A percentile compares a stretch with the other conserved stretches of the same genome.
Evolutionary conservation across 2,797 vertebrate species (phyloP).

Genomic region (Diceros bicornis): DNA sequence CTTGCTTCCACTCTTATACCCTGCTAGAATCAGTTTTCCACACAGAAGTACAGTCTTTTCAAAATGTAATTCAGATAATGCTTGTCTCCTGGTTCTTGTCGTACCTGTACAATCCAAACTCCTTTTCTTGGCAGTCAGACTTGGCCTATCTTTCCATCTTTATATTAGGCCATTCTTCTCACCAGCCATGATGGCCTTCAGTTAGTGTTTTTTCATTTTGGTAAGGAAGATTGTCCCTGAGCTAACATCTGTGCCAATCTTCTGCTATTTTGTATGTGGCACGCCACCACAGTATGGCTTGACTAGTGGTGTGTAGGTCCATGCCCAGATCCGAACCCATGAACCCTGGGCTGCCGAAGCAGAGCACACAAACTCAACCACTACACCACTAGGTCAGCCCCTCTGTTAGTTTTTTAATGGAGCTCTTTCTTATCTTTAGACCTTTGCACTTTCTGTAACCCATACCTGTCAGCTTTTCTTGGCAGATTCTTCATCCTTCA

Average conservation of each 20-base stretch:
- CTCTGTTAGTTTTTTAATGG: background rate
- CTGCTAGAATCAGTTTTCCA: background rate
- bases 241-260: too few species aligned
- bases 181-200: background rate
- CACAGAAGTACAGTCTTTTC: background rate
- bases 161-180: background rate
- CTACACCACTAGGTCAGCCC: too few species aligned
- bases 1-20: background rate
- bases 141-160: background rate
- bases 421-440: background rate
- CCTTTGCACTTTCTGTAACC: background rate
- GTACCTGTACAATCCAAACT: background rate
- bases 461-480: background rate
- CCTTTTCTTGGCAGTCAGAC: background rate
- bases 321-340: too few species aligned
- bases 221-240: too few species aligned
- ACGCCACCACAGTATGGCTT: too few species aligned
- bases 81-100: background rate
- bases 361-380: too few species aligned
- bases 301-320: too few species aligned
- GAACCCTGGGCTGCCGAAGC: too few species aligned
- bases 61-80: constrained; percentile 25
- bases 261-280: too few species aligned
- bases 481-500: background rate
- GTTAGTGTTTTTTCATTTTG: background rate